A percentile compares a stretch with the other conserved stretches of the same genome.
These are phyloP conservation scores for Podargus strigoides DNA, from an alignment of 2,797 vertebrate species.

Conservation along the genomic window DNA sequence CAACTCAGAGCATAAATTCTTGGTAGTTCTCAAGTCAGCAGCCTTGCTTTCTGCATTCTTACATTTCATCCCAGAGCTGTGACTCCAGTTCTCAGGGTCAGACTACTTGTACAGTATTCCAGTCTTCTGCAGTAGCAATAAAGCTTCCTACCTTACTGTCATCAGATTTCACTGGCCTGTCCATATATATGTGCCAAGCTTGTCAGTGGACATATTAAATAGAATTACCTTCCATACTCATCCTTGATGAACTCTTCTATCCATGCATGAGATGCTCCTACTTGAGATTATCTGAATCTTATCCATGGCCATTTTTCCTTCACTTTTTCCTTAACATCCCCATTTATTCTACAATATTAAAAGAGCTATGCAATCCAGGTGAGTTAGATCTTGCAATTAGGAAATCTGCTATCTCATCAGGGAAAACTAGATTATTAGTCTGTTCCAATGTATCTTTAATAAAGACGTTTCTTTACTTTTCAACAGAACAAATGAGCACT, in stretches of 20 bases:
- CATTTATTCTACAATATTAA: not conserved
- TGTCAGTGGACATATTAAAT: not conserved
- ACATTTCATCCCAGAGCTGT: not conserved
- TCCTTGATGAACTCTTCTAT: not conserved
- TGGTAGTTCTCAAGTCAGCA: not conserved
- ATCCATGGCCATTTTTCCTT: not conserved
- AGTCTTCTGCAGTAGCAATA: not conserved
- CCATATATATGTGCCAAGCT: not conserved
- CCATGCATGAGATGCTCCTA: not conserved
- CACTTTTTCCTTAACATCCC: not conserved
- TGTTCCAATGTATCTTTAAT: not conserved
- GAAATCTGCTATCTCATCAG: not conserved
- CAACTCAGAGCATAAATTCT: not conserved
- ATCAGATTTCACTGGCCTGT: not conserved
- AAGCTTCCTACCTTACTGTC: not conserved
- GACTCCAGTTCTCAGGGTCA: conserved; percentile 3
- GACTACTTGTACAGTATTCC: not conserved
- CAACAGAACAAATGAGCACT: not conserved
- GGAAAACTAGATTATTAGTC: not conserved
- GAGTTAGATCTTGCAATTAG: not conserved
- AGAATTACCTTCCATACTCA: not conserved
- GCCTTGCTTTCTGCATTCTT: conserved; percentile 4
- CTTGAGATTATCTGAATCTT: not conserved
- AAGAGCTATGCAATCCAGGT: not conserved
- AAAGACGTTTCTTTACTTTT: not conserved